Percentiles rank a stretch among this genome's conserved stretches.
These are phyloP conservation scores for Phlogophora meticulosa DNA, from an alignment of 2,888 invertebrate species.

Conservation along the genomic window DNA sequence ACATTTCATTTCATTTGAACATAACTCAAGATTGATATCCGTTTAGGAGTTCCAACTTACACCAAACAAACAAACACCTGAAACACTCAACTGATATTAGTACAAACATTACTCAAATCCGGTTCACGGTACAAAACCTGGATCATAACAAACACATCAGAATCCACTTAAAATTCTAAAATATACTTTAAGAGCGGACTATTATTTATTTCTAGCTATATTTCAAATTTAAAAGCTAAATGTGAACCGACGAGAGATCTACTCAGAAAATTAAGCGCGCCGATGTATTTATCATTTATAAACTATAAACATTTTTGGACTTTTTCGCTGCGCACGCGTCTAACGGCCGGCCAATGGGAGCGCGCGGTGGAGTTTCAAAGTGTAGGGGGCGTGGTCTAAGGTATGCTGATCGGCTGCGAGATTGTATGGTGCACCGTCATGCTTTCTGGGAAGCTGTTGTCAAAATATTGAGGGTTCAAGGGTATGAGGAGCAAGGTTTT, in stretches of 20 bases:
- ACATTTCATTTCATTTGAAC: conserved; percentile 20
- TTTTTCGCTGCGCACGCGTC: conserved; percentile 56
- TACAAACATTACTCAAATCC: conserved; percentile 37
- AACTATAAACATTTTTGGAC: conserved; percentile 63
- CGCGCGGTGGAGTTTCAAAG: conserved; percentile 55
- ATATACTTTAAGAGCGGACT: conserved; percentile 42
- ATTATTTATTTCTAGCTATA: conserved; percentile 60
- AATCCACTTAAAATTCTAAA: conserved; percentile 53
- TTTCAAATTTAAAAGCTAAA: conserved; percentile 65
- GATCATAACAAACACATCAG: conserved; percentile 51
- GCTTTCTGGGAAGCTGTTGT: conserved; percentile 45
- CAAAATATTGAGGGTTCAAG: conserved; percentile 60
- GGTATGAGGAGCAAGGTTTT: background rate
- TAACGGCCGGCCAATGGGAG: conserved; percentile 40
- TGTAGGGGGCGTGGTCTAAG: conserved; percentile 55
- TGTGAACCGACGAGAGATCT: conserved; percentile 69
- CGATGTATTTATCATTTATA: conserved; percentile 70
- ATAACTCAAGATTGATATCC: conserved; percentile 9
- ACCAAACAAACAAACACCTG: conserved; percentile 27
- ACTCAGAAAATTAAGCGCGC: conserved; percentile 67
- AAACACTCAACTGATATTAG: conserved; percentile 36
- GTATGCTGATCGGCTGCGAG: conserved; percentile 47
- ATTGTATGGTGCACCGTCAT: conserved; percentile 54
- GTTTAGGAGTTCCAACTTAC: conserved; percentile 16
- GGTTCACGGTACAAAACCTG: background rate